Base-by-base conservation (phyloP, 2,113 vertebrate species). In the Tupaia chinensis region DNA sequence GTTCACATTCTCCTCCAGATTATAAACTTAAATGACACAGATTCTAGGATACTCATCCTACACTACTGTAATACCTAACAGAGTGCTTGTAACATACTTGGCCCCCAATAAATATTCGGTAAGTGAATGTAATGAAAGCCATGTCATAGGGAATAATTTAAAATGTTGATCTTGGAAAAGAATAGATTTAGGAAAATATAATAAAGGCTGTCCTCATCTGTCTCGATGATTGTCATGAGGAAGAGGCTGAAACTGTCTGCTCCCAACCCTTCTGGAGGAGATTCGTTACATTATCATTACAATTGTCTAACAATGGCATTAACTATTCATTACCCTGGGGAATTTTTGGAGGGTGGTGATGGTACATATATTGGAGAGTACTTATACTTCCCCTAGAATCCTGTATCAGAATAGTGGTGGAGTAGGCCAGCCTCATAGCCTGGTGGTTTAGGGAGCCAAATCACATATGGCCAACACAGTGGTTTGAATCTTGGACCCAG, bases 131-230 rank as follows among this genome's bases (percentile, higher is more conserved):
- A 76, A 93, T 80, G 29, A 17, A 96, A 89, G 53, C 34, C 2
- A 15, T 27, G 17, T 29, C 77, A 74, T 10, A 80, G 44, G 27
- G 27, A 7, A 87, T 65, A 74, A 89, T 70, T 16, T 90, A 23
- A 95, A 95, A 87, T 74, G n/a, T 65, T 92, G 83, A 73, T 68
- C 56, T 70, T 69, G 56, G 85, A 92, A 82, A 82, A 95, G 65
- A 93, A 79, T 5, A 61, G 70, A 79, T 32, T 93, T 65, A 79
- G 25, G 83, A 68, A 65, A 92, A 87, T 70, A 79, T 4, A 89
- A 29, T 9, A 87, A 44, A 4, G 44, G 70, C 10, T 93, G 15
- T 77, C 56, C 19, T 93, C 56, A 87, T 93, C 44, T 65, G 80
- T 34, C 15, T 34, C 54, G 74, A 86, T 44, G 74, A 69, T 22